phyloP scores from a whole-genome alignment of 2,797 vertebrate species.

The Clarias platycephalus region DNA sequence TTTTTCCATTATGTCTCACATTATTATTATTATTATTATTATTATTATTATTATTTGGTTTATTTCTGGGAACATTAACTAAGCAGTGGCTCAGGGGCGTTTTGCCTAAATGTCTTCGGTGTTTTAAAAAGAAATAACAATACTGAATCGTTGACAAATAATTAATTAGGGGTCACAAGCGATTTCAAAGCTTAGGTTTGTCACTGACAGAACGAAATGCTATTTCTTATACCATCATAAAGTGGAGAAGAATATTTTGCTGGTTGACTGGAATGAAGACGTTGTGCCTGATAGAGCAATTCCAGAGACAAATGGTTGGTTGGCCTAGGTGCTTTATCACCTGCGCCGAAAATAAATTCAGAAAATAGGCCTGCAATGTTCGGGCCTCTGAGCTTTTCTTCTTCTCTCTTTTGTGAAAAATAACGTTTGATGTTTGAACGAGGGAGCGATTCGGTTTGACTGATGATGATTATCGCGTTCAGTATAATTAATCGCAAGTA shows the following conservation, averaged over 20 bases:
- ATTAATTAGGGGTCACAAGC: conserved; percentile 13
- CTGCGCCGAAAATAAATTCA: conserved; percentile 48
- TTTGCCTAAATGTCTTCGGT: background rate
- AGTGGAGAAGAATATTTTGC: conserved; percentile 89
- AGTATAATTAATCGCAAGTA: conserved; percentile 80
- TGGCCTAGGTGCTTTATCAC: conserved; percentile 71
- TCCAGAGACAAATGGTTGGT: conserved; percentile 62
- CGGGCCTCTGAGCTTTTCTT: background rate
- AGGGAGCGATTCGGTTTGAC: conserved; percentile 73
- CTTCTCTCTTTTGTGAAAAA: conserved; percentile 83
- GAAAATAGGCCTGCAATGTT: conserved; percentile 69
- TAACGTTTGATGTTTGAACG: conserved; percentile 79
- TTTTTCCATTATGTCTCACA: background rate
- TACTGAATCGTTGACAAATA: conserved; percentile 12
- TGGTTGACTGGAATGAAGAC: conserved; percentile 91
- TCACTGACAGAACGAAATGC: conserved; percentile 83
- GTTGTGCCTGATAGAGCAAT: conserved; percentile 90
- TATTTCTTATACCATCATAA: conserved; percentile 97
- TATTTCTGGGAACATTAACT: background rate
- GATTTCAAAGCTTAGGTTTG: background rate
- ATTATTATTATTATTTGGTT: background rate
- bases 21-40: background rate
- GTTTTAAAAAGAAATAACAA: background rate
- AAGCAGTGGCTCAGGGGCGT: background rate
- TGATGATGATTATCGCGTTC: conserved; percentile 87